These are phyloP conservation scores for Diadegma fenestrale DNA, from an alignment of 2,888 invertebrate species.

Conservation along the genomic window DNA sequence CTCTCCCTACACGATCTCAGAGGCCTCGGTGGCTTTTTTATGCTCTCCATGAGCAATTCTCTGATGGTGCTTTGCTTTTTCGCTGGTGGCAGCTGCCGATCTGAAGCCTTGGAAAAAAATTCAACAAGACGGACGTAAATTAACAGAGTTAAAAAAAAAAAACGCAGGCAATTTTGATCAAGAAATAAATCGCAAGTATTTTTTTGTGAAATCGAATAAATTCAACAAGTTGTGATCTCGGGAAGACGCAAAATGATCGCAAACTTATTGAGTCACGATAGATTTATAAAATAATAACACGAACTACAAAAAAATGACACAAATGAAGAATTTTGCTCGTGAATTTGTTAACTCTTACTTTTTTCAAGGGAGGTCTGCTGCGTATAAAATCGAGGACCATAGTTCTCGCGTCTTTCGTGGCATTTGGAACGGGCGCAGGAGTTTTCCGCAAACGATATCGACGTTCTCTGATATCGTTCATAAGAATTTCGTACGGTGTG, in stretches of 20 bases:
- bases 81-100: conserved; percentile 92
- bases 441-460: conserved; percentile 96
- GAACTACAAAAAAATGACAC: too few relatives aligned
- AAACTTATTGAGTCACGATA: too few relatives aligned
- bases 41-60: conserved; percentile 94
- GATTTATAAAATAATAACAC: too few relatives aligned
- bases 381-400: conserved; percentile 98
- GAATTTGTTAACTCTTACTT: too few relatives aligned
- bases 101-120: conserved; percentile 89
- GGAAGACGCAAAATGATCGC: not conserved
- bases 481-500: conserved; percentile 98
- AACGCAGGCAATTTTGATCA: not conserved
- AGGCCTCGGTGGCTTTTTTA: conserved; percentile 89
- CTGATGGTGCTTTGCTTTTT: conserved; percentile 91
- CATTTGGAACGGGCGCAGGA: conserved; percentile 88
- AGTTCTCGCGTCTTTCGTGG: conserved; percentile 97
- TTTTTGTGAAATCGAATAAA: not conserved
- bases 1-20: conserved; percentile 83
- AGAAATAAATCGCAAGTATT: not conserved
- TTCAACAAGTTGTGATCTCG: not conserved
- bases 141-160: not conserved
- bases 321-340: too few relatives aligned
- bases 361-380: conserved; percentile 96
- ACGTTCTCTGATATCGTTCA: conserved; percentile 97
- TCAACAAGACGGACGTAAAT: not conserved